These are phyloP conservation scores for Pocillopora grandis DNA, from an alignment of 92 coral and sea anemone species.

Conservation along the genomic window DNA sequence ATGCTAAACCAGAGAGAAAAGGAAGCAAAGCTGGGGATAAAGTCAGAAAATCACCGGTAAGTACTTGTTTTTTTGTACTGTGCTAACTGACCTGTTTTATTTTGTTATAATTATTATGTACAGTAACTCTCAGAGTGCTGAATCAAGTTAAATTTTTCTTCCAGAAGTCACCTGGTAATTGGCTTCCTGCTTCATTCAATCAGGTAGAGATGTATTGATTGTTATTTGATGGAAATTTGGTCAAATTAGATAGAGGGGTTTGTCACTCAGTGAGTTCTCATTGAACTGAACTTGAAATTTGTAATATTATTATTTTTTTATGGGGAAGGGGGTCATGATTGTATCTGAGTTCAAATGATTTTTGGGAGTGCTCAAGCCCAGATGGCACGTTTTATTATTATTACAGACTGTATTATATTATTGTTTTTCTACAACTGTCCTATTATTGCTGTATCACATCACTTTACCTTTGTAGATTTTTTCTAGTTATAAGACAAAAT, in stretches of 20 bases:
- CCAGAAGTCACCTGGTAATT: slow-evolving; percentile 85
- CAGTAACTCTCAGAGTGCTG: not conserved
- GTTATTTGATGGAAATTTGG: not conserved
- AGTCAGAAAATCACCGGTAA: slow-evolving; percentile 45
- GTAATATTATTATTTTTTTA: no score
- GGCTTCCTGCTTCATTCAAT: slow-evolving; percentile 99
- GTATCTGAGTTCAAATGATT: no score
- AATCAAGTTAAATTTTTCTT: not conserved
- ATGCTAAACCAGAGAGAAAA: slow-evolving; percentile 64
- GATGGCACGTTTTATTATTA: no score
- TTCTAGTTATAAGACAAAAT: slow-evolving; percentile 88
- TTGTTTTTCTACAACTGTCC: no score
- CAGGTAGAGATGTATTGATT: slow-evolving; percentile 60
- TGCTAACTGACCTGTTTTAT: not conserved
- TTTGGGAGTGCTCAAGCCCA: no score
- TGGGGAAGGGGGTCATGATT: no score
- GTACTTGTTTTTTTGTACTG: slow-evolving; percentile 10
- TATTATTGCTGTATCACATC: not conserved
- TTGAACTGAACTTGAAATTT: no score
- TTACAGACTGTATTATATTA: no score
- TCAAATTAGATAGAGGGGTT: not conserved
- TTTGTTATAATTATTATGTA: no score
- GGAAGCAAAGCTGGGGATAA: slow-evolving; percentile 46
- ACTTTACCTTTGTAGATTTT: slow-evolving; percentile 69
- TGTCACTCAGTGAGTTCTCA: no score